Percentiles rank a stretch among this genome's conserved stretches.
These are phyloP conservation scores for Kryptopterus vitreolus DNA, from an alignment of 2,797 vertebrate genomes.

Conservation along the genomic window DNA sequence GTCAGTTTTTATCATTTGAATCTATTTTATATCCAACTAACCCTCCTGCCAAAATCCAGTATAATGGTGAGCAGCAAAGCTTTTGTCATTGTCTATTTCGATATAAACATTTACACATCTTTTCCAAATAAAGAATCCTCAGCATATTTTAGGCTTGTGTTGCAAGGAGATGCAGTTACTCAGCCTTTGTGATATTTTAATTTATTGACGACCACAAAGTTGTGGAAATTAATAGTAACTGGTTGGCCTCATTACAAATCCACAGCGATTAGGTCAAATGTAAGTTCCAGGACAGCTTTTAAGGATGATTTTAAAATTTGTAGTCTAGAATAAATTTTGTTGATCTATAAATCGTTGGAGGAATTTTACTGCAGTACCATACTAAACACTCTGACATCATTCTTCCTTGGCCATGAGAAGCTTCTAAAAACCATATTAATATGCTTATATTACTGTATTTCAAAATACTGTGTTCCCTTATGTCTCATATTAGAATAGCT, in stretches of 20 bases:
- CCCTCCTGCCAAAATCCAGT: background rate
- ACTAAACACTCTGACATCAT: background rate
- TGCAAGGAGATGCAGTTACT: background rate
- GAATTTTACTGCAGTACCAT: background rate
- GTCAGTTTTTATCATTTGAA: background rate
- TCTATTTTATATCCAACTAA: background rate
- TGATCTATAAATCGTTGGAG: constrained; percentile 22
- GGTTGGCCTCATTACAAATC: too few species aligned
- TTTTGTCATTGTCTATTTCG: background rate
- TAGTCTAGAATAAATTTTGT: background rate
- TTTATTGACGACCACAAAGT: too few species aligned
- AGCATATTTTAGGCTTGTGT: background rate
- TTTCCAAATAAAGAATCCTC: background rate
- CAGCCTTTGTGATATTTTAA: too few species aligned
- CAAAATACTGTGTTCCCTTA: constrained; percentile 13
- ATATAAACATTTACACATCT: background rate
- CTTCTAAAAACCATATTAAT: constrained; percentile 2
- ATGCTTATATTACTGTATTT: background rate
- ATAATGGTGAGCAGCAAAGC: background rate
- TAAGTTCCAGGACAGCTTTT: background rate
- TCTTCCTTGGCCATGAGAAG: background rate
- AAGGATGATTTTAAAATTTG: background rate
- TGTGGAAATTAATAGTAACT: too few species aligned
- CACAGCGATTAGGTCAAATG: too few species aligned
- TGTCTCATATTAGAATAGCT: constrained; percentile 18